These are phyloP conservation scores for Bicyclus anynana DNA, from an alignment of 1,140 invertebrate genomes.

Conservation along the genomic window DNA sequence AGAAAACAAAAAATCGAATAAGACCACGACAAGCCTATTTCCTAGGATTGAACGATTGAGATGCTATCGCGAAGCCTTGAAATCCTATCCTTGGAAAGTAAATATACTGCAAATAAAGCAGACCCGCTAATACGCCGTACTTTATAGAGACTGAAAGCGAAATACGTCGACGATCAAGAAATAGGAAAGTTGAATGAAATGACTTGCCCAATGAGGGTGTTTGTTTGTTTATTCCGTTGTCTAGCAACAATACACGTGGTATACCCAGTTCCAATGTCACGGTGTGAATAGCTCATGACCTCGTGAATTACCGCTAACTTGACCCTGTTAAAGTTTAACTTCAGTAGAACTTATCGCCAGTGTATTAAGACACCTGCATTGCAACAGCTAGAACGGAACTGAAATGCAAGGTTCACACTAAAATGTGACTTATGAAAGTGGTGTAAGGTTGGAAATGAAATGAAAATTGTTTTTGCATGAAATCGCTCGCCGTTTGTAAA, in stretches of 20 bases:
- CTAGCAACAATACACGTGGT: conserved; percentile 48
- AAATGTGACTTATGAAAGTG: background rate
- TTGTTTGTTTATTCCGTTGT: conserved; percentile 51
- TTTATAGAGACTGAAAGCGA: background rate
- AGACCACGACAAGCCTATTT: background rate
- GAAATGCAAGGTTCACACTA: background rate
- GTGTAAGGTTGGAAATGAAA: background rate
- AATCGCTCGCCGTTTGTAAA: conserved; percentile 13
- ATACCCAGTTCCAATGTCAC: conserved; percentile 52
- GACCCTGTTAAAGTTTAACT: conserved; percentile 31
- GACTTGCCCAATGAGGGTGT: conserved; percentile 10
- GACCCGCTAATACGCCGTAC: background rate
- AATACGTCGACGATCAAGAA: background rate
- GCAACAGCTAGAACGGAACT: background rate
- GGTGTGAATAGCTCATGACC: conserved; percentile 49
- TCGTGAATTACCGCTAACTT: conserved; percentile 41
- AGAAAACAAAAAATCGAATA: background rate
- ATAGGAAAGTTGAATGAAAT: conserved; percentile 25
- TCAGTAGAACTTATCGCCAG: conserved; percentile 3
- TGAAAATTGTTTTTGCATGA: background rate
- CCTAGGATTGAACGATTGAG: no score
- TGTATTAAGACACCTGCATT: conserved; percentile 7
- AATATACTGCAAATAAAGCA: no score
- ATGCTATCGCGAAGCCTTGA: background rate
- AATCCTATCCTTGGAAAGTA: no score